Evolutionary conservation across 2,888 invertebrate genomes (phyloP).

Genomic region (Thalpophila matura): DNA sequence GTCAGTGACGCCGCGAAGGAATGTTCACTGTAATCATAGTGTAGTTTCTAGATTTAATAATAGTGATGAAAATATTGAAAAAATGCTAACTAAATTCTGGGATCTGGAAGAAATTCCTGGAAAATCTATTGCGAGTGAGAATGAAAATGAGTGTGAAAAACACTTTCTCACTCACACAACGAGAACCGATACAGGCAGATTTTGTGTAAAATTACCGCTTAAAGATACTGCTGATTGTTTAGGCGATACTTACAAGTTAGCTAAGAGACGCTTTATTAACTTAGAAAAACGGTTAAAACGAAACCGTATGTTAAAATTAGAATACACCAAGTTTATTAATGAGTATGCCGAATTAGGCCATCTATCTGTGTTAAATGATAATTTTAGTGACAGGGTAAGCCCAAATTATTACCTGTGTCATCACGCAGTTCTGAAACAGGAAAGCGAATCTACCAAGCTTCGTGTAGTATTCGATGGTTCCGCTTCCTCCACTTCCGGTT

Average conservation of each 20-base stretch:
- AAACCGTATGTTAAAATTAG: conserved; percentile 30
- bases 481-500: conserved; percentile 51
- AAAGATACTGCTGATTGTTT: conserved; percentile 37
- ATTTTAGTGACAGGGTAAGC: conserved; percentile 57
- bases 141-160: conserved; percentile 41
- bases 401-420: conserved; percentile 70
- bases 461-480: conserved; percentile 60
- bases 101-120: conserved; percentile 19
- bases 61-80: conserved; percentile 19
- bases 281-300: conserved; percentile 48
- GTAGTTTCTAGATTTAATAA: neutral
- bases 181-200: conserved; percentile 38
- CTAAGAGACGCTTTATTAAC: conserved; percentile 51
- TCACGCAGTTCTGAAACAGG: too few species aligned
- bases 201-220: conserved; percentile 47
- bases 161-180: conserved; percentile 47
- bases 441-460: conserved; percentile 56
- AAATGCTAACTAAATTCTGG: conserved; percentile 25
- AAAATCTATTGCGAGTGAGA: neutral
- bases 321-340: conserved; percentile 51
- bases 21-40: conserved; percentile 22
- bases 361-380: conserved; percentile 54
- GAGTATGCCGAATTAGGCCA: conserved; percentile 54
- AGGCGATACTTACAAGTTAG: conserved; percentile 51
- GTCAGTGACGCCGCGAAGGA: neutral